Percentiles rank a stretch among this genome's conserved stretches.
Evolutionary conservation across 2,888 invertebrate species (phyloP).

Genomic region (Syrphus vitripennis): DNA sequence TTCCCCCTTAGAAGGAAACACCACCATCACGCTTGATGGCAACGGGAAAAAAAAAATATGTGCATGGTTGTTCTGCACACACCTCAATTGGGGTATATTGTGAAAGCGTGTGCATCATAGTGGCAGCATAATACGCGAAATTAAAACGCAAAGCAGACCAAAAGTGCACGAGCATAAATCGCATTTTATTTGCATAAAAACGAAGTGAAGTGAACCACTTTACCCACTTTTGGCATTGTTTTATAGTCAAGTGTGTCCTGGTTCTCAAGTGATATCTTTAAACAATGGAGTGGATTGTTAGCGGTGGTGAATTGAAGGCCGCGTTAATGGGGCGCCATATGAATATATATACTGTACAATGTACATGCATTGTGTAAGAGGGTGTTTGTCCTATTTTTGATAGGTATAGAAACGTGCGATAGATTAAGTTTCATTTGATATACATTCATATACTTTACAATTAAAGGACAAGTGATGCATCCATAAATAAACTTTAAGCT

Average conservation of each 20-base stretch:
- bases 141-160: slow-evolving; percentile 66
- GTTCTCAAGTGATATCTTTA: slow-evolving; percentile 36
- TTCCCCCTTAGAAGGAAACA: slow-evolving; percentile 14
- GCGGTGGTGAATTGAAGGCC: slow-evolving; percentile 4
- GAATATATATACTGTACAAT: background rate
- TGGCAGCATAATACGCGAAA: slow-evolving; percentile 57
- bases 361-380: background rate
- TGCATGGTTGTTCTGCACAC: slow-evolving; percentile 23
- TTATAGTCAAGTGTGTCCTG: slow-evolving; percentile 54
- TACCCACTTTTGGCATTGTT: slow-evolving; percentile 68
- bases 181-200: slow-evolving; percentile 67
- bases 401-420: background rate
- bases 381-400: background rate
- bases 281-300: slow-evolving; percentile 8
- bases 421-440: no score
- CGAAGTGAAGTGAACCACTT: slow-evolving; percentile 66
- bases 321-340: background rate
- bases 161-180: slow-evolving; percentile 70
- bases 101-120: slow-evolving; percentile 25
- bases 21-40: background rate
- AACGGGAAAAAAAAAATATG: slow-evolving; percentile 5
- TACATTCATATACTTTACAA: no score
- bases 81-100: slow-evolving; percentile 24
- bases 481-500: no score
- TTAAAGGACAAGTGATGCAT: background rate